A percentile compares a stretch with the other conserved stretches of the same genome.
These are phyloP conservation scores for Zaprionus lineosus DNA, from an alignment of 2,888 invertebrate genomes.

Conservation along the genomic window DNA sequence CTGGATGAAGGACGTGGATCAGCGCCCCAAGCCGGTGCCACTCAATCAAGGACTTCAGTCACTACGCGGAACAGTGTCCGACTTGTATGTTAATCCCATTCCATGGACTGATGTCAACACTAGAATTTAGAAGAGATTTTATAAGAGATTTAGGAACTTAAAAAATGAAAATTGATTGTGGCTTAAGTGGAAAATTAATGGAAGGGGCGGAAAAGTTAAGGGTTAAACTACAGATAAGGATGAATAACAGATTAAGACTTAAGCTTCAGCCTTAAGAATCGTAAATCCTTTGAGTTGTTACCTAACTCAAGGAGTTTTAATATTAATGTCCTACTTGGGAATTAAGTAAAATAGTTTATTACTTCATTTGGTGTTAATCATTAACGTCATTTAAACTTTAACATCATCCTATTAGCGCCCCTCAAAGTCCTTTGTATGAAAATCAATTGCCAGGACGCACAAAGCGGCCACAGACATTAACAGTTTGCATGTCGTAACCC, in stretches of 20 bases:
- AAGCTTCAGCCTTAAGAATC: too few species aligned
- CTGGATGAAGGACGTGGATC: conserved; percentile 76
- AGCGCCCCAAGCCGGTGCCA: conserved; percentile 82
- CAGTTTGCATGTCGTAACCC: background rate
- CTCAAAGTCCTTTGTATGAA: background rate
- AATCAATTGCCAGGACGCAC: conserved; percentile 4
- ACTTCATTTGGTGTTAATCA: too few species aligned
- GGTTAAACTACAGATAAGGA: too few species aligned
- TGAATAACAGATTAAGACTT: too few species aligned
- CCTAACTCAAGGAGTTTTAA: too few species aligned
- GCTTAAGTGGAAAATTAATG: too few species aligned
- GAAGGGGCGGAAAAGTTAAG: too few species aligned
- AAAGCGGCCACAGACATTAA: conserved; percentile 6
- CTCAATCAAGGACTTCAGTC: conserved; percentile 79
- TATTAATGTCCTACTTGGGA: too few species aligned
- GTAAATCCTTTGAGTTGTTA: too few species aligned
- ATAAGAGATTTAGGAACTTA: background rate
- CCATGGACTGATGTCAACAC: conserved; percentile 67
- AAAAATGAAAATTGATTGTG: too few species aligned
- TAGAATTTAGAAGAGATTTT: background rate
- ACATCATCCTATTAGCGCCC: background rate
- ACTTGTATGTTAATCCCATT: conserved; percentile 80
- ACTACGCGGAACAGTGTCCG: conserved; percentile 80
- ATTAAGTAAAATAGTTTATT: too few species aligned
- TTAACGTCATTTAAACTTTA: background rate